Conservation (phyloP, 2,113 vertebrate species). For the Carassius gibelio region DNA sequence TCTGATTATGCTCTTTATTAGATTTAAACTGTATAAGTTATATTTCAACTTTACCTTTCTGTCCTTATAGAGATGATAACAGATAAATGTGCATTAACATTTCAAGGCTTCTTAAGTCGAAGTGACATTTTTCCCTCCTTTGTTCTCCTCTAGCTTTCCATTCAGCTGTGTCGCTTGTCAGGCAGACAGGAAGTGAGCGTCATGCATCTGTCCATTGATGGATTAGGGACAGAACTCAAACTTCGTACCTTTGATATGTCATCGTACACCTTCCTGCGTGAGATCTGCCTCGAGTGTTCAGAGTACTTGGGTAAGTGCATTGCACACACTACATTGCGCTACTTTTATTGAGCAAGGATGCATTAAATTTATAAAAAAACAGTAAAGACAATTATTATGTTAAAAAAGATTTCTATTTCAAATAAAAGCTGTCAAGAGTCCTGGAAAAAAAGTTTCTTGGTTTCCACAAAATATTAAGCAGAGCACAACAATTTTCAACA, state of each 20-base stretch:
- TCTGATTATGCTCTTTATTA: constrained; percentile 60
- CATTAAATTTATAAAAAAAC: background rate
- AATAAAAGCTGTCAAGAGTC: background rate
- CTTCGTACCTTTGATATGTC: constrained; percentile 88
- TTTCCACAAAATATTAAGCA: background rate
- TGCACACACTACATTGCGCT: background rate
- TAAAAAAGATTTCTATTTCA: background rate
- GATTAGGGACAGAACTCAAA: constrained; percentile 88
- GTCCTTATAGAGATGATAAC: background rate
- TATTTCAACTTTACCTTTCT: too few relatives aligned
- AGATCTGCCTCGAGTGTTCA: constrained; percentile 91
- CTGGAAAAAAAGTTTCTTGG: too few relatives aligned
- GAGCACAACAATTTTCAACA: background rate
- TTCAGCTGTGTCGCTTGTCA: constrained; percentile 84
- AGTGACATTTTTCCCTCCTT: background rate
- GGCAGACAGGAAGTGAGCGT: constrained; percentile 78
- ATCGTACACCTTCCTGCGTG: constrained; percentile 85
- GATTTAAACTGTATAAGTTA: too few relatives aligned
- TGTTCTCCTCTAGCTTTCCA: constrained; percentile 76
- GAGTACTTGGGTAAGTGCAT: constrained; percentile 85
- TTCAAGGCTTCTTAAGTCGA: background rate
- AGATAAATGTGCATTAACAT: background rate
- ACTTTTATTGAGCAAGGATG: background rate
- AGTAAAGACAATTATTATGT: background rate
- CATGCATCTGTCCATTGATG: constrained; percentile 82